Conservation (phyloP, 2,888 invertebrate genomes). For the Diplazon laetatorius region DNA sequence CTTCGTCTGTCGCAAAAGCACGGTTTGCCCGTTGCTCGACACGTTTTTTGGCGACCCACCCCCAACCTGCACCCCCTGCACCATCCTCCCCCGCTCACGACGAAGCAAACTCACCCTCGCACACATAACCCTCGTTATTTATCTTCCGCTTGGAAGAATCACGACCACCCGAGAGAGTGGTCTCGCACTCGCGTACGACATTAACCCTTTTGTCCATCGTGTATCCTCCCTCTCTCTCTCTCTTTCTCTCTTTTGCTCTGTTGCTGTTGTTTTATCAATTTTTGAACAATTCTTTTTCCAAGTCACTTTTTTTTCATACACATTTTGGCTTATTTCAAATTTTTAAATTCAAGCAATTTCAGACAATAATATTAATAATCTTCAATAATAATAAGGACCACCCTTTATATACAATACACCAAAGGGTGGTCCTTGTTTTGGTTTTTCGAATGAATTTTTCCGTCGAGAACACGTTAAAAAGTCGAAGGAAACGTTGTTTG, state of each 20-base stretch:
- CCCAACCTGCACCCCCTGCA: slow-evolving; percentile 32
- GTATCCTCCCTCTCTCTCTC: slow-evolving; percentile 10
- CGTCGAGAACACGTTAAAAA: not conserved
- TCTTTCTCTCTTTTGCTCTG: slow-evolving; percentile 33
- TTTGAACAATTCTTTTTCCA: slow-evolving; percentile 7
- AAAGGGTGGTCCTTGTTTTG: no score
- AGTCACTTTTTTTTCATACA: no score
- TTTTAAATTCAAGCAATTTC: no score
- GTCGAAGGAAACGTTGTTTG: not conserved
- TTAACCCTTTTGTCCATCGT: slow-evolving; percentile 44
- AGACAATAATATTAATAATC: no score
- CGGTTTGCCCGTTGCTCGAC: slow-evolving; percentile 45
- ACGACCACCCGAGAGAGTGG: slow-evolving; percentile 67
- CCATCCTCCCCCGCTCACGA: not conserved
- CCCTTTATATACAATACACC: no score
- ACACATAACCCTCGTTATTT: slow-evolving; percentile 77
- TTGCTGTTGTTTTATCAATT: slow-evolving; percentile 30
- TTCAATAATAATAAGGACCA: no score
- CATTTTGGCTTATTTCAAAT: no score
- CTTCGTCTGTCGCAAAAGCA: slow-evolving; percentile 55
- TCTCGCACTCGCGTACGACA: slow-evolving; percentile 36
- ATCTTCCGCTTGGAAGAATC: slow-evolving; percentile 81
- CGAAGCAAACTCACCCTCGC: not conserved
- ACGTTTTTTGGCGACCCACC: slow-evolving; percentile 57
- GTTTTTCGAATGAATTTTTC: no score